Conservation (phyloP, 1,140 invertebrate species). For the Lerema accius region DNA sequence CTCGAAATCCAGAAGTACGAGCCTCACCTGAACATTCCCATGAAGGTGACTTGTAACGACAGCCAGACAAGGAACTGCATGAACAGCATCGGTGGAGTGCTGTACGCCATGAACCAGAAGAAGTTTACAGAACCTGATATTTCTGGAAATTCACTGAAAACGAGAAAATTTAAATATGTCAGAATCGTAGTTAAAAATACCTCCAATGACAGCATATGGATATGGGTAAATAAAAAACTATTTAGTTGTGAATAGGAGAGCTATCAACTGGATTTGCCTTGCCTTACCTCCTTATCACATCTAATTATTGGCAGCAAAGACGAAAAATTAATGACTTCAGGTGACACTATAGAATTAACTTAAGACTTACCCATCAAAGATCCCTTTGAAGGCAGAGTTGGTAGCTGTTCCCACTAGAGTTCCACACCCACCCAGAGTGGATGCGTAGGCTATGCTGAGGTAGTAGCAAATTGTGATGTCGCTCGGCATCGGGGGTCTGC, state of each 20-base stretch:
- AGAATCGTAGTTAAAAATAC: conserved; percentile 3
- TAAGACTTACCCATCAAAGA: conserved; percentile 87
- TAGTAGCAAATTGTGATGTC: conserved; percentile 88
- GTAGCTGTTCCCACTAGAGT: conserved; percentile 95
- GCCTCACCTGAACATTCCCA: conserved; percentile 86
- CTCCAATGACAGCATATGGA: too few species aligned
- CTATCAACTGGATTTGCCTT: too few species aligned
- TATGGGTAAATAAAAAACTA: too few species aligned
- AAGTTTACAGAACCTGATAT: conserved; percentile 86
- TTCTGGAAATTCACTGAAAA: conserved; percentile 83
- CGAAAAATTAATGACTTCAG: too few species aligned
- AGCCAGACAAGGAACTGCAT: conserved; percentile 89
- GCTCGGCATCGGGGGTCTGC: conserved; percentile 83
- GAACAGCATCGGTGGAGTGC: conserved; percentile 87
- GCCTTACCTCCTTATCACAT: too few species aligned
- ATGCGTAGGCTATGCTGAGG: conserved; percentile 91
- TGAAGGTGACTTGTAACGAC: conserved; percentile 88
- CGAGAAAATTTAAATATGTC: neutral
- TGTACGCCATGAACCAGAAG: conserved; percentile 89
- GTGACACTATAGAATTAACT: too few species aligned
- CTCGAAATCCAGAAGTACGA: conserved; percentile 1
- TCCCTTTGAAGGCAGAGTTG: conserved; percentile 93
- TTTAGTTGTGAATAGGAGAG: too few species aligned
- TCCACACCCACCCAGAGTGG: conserved; percentile 92
- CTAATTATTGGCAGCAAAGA: too few species aligned